Evolutionary conservation across 2,797 vertebrate genomes (phyloP), one percentile per base, ranked within the genome.

Genomic region (Crocidura indochinensis): DNA sequence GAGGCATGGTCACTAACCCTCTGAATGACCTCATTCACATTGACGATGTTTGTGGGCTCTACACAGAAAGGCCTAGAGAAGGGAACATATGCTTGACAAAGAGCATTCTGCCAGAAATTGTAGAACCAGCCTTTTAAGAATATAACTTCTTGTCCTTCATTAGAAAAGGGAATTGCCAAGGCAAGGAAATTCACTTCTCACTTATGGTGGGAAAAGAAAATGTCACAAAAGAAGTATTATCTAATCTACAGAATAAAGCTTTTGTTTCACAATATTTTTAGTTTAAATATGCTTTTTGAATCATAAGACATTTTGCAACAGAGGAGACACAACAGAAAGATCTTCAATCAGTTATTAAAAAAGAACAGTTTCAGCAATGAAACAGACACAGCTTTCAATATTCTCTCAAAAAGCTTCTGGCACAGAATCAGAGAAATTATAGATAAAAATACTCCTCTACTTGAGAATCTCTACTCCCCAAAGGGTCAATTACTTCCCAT

Each of bases 1-100:
- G 99, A 98, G 20, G 99, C 99, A 95, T 99, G 98, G 1, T 98
- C 98, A 4, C 99, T 99, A 77, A 99, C 98, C 92, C 98, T 98
- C 84, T 99, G 99, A 96, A 95, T 3, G 92, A 97, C 97, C 82
- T 97, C 91, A 1, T 97, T 97, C 87, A 95, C 93, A 49, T 2
- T 92, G 87, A 98, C 98, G 56, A 99, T 99, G 96, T 99, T 99
- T 92, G 98, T 98, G 38, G 98, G 99, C 94, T 99, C 99, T 89
- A 99, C 98, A 5, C 98, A 97, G 97, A 99, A 99, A 44, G 99
- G 99, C 94, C 99, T 99, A 94, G 56, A 96, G 88, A 73, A 93
- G 26, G 73, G 14, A 10, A 86, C 86, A 94, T 79, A 96, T 14
- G 79, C 88, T 47, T 86, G 94, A 91, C 49, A 86, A 92, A 96